Conservation (phyloP, 2,797 vertebrate species). For the Acipenser ruthenus region DNA sequence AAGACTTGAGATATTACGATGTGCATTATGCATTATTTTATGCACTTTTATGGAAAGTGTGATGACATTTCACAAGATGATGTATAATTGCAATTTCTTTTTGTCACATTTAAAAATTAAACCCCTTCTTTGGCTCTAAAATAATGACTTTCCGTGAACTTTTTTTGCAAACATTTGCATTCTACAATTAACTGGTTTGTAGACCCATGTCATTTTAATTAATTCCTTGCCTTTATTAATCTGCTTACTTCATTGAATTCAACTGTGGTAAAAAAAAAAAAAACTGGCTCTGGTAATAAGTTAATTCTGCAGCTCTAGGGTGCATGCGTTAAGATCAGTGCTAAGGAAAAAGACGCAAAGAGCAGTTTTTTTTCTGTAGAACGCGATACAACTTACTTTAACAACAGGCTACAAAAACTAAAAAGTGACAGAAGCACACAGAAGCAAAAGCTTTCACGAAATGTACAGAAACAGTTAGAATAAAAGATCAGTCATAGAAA, state of each 20-base stretch:
- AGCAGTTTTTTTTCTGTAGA: no score
- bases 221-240: conserved; percentile 58
- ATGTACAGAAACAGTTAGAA: no score
- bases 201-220: conserved; percentile 46
- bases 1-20: conserved; percentile 17
- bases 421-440: no score
- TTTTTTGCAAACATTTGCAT: conserved; percentile 21
- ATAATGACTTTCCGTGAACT: conserved; percentile 1
- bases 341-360: no score
- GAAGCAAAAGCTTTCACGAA: no score
- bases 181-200: conserved; percentile 31
- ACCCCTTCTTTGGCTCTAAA: conserved; percentile 28
- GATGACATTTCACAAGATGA: conserved; percentile 12
- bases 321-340: no score
- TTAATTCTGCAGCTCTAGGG: no score
- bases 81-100: conserved; percentile 23
- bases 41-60: conserved; percentile 28
- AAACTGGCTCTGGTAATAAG: conserved; percentile 12
- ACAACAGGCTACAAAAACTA: no score
- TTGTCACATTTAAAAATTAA: conserved; percentile 37
- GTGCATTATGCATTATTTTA: conserved; percentile 24
- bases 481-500: no score
- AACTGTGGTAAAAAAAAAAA: conserved; percentile 26
- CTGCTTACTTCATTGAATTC: conserved; percentile 51
- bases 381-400: no score